Evolutionary conservation across 2,797 vertebrate species (phyloP).

Genomic region (Nyctalus aviator): DNA sequence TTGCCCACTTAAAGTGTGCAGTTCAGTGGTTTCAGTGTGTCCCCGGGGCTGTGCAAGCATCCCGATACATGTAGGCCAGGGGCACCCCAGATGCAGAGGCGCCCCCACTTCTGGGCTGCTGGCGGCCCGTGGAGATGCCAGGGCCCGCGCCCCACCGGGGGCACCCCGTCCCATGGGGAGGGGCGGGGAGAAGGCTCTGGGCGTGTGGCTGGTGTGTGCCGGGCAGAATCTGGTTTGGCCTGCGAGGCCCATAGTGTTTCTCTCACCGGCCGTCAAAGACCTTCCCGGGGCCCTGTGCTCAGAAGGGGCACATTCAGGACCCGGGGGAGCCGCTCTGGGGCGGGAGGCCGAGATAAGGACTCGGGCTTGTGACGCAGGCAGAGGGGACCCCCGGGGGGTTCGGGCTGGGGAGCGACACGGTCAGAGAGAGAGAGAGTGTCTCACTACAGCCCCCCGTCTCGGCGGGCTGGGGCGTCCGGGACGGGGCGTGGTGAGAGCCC

Average conservation of each 20-base stretch:
- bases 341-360: not conserved
- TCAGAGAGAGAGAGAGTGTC: not conserved
- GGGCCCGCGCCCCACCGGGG: not conserved
- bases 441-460: not conserved
- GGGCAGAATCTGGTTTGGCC: not conserved
- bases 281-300: not conserved
- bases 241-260: not conserved
- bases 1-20: too few relatives aligned
- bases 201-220: not conserved
- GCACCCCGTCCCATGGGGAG: not conserved
- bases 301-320: not conserved
- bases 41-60: too few relatives aligned
- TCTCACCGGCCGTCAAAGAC: not conserved
- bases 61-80: too few relatives aligned
- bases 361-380: not conserved
- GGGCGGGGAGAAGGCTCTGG: not conserved
- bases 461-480: not conserved
- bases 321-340: conserved; percentile 25
- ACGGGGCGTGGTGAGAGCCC: not conserved
- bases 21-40: too few relatives aligned
- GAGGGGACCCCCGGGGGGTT: not conserved
- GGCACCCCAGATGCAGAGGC: too few relatives aligned
- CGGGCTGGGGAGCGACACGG: not conserved
- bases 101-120: too few relatives aligned
- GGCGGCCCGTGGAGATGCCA: not conserved